Percentiles rank a stretch among this genome's conserved stretches.
phyloP scores from a whole-genome alignment of 1,140 invertebrate genomes.

The Helicoverpa zea region DNA sequence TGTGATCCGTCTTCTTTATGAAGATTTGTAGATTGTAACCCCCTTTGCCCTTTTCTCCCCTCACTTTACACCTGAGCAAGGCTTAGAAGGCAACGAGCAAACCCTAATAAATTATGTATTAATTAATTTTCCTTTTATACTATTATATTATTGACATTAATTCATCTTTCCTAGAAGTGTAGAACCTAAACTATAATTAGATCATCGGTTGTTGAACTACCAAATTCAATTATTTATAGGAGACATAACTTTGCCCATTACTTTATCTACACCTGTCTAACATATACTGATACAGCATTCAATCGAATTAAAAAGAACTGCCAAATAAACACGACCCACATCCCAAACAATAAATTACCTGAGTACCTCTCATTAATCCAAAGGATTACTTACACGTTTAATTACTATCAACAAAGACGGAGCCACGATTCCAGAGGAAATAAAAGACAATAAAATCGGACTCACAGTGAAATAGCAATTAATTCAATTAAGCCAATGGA shows the following conservation, averaged over 20 bases:
- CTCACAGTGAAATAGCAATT: slow-evolving; percentile 17
- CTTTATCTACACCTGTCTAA: background rate
- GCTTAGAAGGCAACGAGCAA: background rate
- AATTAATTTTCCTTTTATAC: slow-evolving; percentile 30
- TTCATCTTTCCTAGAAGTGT: background rate
- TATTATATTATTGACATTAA: background rate
- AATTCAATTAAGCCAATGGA: slow-evolving; percentile 33
- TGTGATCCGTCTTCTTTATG: too few species aligned
- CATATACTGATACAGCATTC: background rate
- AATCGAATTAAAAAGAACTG: background rate
- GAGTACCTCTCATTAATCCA: slow-evolving; percentile 15
- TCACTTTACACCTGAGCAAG: background rate
- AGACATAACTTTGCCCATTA: too few species aligned
- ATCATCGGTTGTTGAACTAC: too few species aligned
- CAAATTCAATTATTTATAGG: too few species aligned
- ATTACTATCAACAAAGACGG: slow-evolving; percentile 32
- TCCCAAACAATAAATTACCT: slow-evolving; percentile 10
- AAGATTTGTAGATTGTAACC: slow-evolving; percentile 2
- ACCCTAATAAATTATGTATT: slow-evolving; percentile 36
- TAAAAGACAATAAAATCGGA: slow-evolving; percentile 40
- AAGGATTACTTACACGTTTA: slow-evolving; percentile 37
- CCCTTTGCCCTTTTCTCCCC: background rate
- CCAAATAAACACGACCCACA: background rate
- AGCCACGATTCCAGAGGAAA: slow-evolving; percentile 4
- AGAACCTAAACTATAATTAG: too few species aligned